Evolutionary conservation across 23 tunicate species (phyloP).

Genomic region (Ascidia mentula): DNA sequence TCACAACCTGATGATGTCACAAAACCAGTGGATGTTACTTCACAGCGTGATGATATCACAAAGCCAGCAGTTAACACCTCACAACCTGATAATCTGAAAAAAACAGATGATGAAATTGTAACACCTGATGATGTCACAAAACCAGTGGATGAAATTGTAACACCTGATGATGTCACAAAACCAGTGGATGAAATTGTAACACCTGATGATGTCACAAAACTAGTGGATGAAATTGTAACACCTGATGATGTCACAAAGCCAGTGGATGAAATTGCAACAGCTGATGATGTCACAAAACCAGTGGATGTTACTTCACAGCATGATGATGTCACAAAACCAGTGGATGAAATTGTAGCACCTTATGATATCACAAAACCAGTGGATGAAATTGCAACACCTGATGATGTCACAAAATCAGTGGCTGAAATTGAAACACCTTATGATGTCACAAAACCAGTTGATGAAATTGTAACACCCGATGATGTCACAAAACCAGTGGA

Average conservation of each 20-base stretch:
- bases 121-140: not conserved
- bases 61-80: not conserved
- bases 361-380: not conserved
- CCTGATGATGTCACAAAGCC: not conserved
- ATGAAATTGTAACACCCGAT: not conserved
- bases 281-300: not conserved
- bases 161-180: not conserved
- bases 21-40: not conserved
- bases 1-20: not conserved
- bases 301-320: not conserved
- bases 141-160: not conserved
- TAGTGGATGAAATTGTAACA: not conserved
- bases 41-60: not conserved
- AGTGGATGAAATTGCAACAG: not conserved
- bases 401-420: not conserved
- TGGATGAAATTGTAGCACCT: not conserved
- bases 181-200: not conserved
- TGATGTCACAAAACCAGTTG: not conserved
- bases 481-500: not conserved
- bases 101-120: not conserved
- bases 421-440: not conserved
- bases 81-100: not conserved
- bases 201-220: not conserved
- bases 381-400: not conserved
- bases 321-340: not conserved